Conservation (phyloP, 2,888 invertebrate species). For the Falcaria lacertinaria region DNA sequence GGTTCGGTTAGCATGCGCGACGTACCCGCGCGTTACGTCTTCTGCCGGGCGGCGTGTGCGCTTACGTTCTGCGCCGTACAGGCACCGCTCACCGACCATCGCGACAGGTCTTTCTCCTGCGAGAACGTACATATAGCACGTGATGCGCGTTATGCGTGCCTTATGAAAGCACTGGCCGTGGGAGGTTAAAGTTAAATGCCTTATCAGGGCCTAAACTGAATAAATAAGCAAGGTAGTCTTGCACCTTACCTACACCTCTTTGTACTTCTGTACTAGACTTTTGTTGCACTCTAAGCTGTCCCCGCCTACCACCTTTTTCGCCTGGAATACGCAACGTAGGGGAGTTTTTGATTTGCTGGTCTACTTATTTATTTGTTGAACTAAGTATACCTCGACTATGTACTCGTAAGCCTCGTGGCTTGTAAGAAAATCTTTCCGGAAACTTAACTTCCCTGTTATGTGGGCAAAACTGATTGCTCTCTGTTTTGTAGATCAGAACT, state of each 20-base stretch:
- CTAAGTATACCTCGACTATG: no score
- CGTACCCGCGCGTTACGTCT: conserved; percentile 51
- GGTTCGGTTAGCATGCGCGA: conserved; percentile 51
- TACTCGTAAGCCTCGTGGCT: no score
- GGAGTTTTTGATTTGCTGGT: no score
- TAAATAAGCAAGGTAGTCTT: not conserved
- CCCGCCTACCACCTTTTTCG: not conserved
- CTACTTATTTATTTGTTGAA: no score
- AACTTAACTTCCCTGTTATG: no score
- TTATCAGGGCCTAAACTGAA: no score
- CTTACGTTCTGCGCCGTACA: conserved; percentile 20
- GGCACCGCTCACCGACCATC: conserved; percentile 46
- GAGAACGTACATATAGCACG: conserved; percentile 44
- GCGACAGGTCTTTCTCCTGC: conserved; percentile 45
- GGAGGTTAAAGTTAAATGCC: conserved; percentile 38
- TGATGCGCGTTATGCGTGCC: conserved; percentile 48
- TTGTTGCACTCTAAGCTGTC: not conserved
- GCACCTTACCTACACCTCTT: conserved; percentile 13
- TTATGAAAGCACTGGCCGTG: conserved; percentile 62
- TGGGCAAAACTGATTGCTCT: no score
- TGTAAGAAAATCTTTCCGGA: no score
- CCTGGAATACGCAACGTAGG: no score
- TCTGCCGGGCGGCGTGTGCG: conserved; percentile 39
- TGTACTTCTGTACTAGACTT: no score
- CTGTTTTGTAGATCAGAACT: no score